Percentiles rank a stretch among this genome's conserved stretches.
Conservation (phyloP, 2,797 vertebrate genomes). For the Sciurus vulgaris region DNA sequence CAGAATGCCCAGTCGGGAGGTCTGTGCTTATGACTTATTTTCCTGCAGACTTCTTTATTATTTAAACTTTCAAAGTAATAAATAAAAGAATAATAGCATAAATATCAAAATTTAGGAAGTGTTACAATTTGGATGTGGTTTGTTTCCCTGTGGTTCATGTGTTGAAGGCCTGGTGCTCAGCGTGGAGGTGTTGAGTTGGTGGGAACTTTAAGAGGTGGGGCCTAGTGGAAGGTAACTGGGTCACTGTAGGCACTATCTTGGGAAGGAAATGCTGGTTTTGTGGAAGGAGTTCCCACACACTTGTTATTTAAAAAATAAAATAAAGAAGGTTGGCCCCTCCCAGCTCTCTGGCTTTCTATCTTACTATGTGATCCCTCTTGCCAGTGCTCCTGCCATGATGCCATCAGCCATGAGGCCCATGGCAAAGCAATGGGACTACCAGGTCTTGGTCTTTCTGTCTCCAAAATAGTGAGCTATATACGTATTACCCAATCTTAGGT, state of each 20-base stretch:
- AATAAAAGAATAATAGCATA: not conserved
- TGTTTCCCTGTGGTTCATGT: not conserved
- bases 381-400: not conserved
- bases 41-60: conserved; percentile 43
- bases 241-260: not conserved
- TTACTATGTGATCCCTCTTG: not conserved
- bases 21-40: not conserved
- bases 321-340: not conserved
- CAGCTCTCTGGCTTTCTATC: not conserved
- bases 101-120: conserved; percentile 44
- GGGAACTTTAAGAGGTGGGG: not conserved
- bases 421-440: not conserved
- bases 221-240: not conserved
- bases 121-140: not conserved
- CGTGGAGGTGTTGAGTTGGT: not conserved
- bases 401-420: not conserved
- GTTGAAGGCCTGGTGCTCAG: not conserved
- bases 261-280: not conserved
- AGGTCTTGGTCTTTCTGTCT: not conserved
- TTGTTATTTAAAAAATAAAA: not conserved
- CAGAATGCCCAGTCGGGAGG: conserved; percentile 7
- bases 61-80: conserved; percentile 54
- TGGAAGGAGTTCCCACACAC: not conserved
- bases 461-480: not conserved
- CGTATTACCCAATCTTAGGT: not conserved